Conservation (phyloP, 1,140 invertebrate genomes). For the Helicorthomorpha holstii region DNA sequence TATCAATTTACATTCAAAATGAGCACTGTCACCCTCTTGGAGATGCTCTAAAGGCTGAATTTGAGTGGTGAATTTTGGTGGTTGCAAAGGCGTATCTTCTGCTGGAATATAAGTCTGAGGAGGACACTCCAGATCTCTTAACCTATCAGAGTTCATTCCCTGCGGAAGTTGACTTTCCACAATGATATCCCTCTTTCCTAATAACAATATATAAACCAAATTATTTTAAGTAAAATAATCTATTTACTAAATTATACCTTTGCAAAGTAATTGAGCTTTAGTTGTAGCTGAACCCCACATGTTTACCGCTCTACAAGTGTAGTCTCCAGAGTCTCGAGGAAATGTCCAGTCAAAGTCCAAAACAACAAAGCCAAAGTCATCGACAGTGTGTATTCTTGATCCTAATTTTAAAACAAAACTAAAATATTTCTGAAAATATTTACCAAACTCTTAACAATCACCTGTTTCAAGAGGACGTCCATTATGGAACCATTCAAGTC, state of each 20-base stretch:
- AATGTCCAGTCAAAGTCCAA: slow-evolving; percentile 75
- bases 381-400: slow-evolving; percentile 71
- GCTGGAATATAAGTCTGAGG: slow-evolving; percentile 46
- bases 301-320: slow-evolving; percentile 65
- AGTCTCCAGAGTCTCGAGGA: slow-evolving; percentile 65
- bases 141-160: slow-evolving; percentile 77
- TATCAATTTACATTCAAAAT: slow-evolving; percentile 87
- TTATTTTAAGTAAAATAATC: not conserved
- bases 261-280: slow-evolving; percentile 61
- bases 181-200: slow-evolving; percentile 66
- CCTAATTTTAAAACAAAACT: slow-evolving; percentile 32
- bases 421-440: too few species aligned
- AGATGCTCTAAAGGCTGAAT: slow-evolving; percentile 35
- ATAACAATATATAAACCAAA: not conserved
- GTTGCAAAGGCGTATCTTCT: slow-evolving; percentile 44
- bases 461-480: slow-evolving; percentile 53
- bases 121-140: slow-evolving; percentile 80
- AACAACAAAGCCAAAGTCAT: slow-evolving; percentile 84
- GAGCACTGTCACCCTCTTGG: slow-evolving; percentile 73
- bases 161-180: slow-evolving; percentile 81
- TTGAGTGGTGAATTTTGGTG: slow-evolving; percentile 67
- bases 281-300: slow-evolving; percentile 70
- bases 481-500: slow-evolving; percentile 88
- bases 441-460: slow-evolving; percentile 28
- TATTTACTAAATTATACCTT: slow-evolving; percentile 24